phyloP scores from a whole-genome alignment of 2,888 invertebrate genomes.

The Deroplatys truncata region DNA sequence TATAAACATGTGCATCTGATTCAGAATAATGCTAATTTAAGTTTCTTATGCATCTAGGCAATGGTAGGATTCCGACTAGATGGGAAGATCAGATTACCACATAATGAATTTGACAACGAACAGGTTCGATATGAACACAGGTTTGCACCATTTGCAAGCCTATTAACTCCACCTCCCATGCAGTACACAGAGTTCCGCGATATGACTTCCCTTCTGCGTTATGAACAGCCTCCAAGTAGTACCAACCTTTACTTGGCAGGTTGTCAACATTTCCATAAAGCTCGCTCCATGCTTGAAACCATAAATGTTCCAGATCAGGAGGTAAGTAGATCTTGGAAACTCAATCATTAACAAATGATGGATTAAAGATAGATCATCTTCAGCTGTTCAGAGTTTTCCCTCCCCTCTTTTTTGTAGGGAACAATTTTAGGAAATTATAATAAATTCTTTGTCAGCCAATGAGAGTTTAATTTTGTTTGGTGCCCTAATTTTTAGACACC shows the following conservation, averaged over 20 bases:
- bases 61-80: conserved; percentile 84
- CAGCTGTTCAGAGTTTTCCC: no score
- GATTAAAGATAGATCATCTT: no score
- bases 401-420: no score
- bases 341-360: no score
- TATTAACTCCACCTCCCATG: conserved; percentile 86
- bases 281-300: conserved; percentile 77
- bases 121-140: conserved; percentile 92
- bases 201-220: conserved; percentile 65
- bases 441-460: no score
- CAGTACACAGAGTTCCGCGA: conserved; percentile 86
- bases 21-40: no score
- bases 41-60: conserved; percentile 54
- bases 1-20: no score
- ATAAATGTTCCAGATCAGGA: conserved; percentile 77
- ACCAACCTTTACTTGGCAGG: conserved; percentile 66
- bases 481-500: no score
- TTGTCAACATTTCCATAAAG: conserved; percentile 89
- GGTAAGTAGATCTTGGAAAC: conserved; percentile 46
- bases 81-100: conserved; percentile 76
- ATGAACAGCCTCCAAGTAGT: conserved; percentile 37
- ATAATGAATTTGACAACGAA: conserved; percentile 88
- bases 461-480: no score
- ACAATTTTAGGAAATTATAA: no score
- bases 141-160: conserved; percentile 81